phyloP scores from a whole-genome alignment of 2,888 invertebrate genomes.

The Amphiduros pacificus region DNA sequence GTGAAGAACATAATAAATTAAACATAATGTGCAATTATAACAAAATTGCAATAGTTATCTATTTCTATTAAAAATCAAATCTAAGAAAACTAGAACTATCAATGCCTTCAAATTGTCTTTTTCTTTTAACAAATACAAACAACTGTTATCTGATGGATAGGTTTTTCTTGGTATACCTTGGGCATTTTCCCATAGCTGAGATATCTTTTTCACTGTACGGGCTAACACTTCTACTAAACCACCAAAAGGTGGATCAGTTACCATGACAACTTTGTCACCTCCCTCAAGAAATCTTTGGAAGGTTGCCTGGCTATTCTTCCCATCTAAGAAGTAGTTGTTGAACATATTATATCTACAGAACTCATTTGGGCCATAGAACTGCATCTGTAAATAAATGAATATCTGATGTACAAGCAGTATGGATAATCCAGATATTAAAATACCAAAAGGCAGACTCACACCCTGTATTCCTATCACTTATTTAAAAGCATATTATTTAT shows the following conservation, averaged over 20 bases:
- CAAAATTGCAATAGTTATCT: too few species aligned
- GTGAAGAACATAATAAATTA: too few species aligned
- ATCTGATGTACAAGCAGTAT: background rate
- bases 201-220: too few species aligned
- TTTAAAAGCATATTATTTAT: too few species aligned
- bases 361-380: slow-evolving; percentile 60
- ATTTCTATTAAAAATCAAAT: too few species aligned
- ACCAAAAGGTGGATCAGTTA: slow-evolving; percentile 85
- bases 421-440: too few species aligned
- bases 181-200: background rate
- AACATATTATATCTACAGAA: slow-evolving; percentile 88
- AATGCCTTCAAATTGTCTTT: background rate
- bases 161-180: background rate
- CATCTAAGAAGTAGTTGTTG: slow-evolving; percentile 79
- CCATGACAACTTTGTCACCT: slow-evolving; percentile 35
- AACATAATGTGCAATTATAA: too few species aligned
- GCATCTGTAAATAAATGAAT: slow-evolving; percentile 43
- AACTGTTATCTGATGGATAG: background rate
- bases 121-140: background rate
- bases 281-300: slow-evolving; percentile 38
- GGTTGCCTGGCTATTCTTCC: slow-evolving; percentile 41
- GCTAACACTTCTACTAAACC: slow-evolving; percentile 82
- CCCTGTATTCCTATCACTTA: too few species aligned
- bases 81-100: background rate
- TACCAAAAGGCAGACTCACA: too few species aligned